These are phyloP conservation scores for Formica selysi DNA, from an alignment of 1,140 invertebrate genomes.

Conservation along the genomic window DNA sequence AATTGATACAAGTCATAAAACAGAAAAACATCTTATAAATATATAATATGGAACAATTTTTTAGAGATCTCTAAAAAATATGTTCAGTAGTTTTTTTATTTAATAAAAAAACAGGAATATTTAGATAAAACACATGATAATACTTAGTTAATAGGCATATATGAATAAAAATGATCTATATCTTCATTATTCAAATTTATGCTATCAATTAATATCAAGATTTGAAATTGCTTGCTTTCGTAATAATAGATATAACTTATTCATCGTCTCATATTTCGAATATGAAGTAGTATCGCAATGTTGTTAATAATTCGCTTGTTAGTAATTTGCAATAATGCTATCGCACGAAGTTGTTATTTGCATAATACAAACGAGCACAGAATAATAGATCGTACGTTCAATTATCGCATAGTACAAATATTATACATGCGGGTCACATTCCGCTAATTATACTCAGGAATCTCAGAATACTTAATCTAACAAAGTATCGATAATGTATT, in stretches of 20 bases:
- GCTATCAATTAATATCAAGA: not conserved
- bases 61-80: not conserved
- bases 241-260: not conserved
- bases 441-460: slow-evolving; percentile 9
- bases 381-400: not conserved
- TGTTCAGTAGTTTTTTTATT: not conserved
- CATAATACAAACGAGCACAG: not conserved
- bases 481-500: not conserved
- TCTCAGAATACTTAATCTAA: not conserved
- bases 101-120: not conserved
- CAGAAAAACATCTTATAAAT: not conserved
- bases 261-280: not conserved
- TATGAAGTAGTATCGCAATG: not conserved
- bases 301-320: not conserved
- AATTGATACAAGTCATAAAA: no score
- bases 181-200: not conserved
- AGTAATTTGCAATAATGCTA: not conserved
- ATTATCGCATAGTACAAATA: not conserved
- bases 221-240: not conserved
- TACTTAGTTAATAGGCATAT: not conserved
- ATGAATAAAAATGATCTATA: not conserved
- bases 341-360: not conserved
- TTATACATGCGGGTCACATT: not conserved
- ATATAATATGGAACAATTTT: not conserved
- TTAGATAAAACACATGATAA: not conserved